phyloP scores from a whole-genome alignment of 1,140 invertebrate genomes.

The Goniozus legneri region DNA sequence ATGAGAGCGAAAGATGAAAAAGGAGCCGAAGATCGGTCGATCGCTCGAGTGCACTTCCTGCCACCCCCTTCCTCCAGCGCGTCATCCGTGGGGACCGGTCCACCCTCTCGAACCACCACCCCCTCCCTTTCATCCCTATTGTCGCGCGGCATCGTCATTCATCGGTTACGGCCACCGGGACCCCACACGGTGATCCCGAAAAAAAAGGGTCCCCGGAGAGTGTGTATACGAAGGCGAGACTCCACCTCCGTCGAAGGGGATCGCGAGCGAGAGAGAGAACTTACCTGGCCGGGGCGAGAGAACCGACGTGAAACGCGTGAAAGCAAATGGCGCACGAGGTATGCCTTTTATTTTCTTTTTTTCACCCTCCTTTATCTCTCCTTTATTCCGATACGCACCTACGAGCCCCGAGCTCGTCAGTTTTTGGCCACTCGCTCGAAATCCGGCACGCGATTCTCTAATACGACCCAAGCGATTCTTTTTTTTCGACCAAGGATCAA shows the following conservation, averaged over 20 bases:
- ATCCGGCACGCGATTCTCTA: too few relatives aligned
- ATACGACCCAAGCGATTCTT: too few relatives aligned
- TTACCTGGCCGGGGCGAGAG: conserved; percentile 7
- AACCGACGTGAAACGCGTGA: conserved; percentile 29
- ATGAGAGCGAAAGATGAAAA: too few relatives aligned
- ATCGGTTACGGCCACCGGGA: conserved; percentile 32
- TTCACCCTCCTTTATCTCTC: conserved; percentile 6
- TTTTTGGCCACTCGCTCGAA: too few relatives aligned
- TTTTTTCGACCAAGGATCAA: too few relatives aligned
- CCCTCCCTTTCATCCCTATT: too few relatives aligned
- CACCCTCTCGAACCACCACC: too few relatives aligned
- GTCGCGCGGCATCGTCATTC: conserved; percentile 33
- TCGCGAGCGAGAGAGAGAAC: neutral
- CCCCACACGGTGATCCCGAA: conserved; percentile 43
- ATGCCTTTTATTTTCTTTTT: conserved; percentile 8
- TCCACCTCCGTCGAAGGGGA: neutral
- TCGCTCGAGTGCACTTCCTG: conserved; percentile 47
- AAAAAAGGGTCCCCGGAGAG: conserved; percentile 11
- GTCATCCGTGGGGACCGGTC: neutral
- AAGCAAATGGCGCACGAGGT: conserved; percentile 30
- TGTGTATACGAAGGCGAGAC: neutral
- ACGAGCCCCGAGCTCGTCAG: too few relatives aligned
- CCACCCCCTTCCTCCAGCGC: conserved; percentile 35
- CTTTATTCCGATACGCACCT: too few relatives aligned
- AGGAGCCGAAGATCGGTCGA: conserved; percentile 38